Base-by-base conservation (phyloP, 1,140 invertebrate genomes). In the Ptiloglossa arizonensis region DNA sequence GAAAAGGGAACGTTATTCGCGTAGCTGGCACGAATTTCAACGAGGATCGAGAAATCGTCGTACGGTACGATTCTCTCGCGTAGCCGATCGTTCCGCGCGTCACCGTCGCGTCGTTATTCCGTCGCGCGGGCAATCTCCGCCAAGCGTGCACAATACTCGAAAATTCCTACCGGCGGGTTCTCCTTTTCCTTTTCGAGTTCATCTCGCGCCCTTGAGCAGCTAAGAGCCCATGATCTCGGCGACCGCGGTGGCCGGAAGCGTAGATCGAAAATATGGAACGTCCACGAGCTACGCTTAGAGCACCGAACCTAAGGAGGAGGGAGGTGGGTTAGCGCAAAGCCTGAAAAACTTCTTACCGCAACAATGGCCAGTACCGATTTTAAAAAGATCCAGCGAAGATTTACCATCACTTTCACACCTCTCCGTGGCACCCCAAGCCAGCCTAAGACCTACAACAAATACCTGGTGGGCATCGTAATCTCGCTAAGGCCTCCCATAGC, bases 371-470 rank as follows among this genome's bases (percentile, higher is more conserved):
- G 83, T 80, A 86, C 70, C 86, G 89, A 91, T 91, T 91, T 90
- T 86, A 87, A 90, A 92, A 90, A 90, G 88, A 92, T 89, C 86
- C 86, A 84, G 59, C 66, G 86, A 89, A 87, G 89, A 89, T 91
- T 91, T 91, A 86, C 85, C 89, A 82, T 87, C 85, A 85, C 86
- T 89, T 91, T 92, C 90, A 91, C 91, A 89, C 91, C 90, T 90
- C 87, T 87, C 83, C 83, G 70, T 85, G 86, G 86, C 82, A 87
- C 82, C 87, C 86, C 81, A 83, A n/a, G 76, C 82, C 67, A 13
- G 63, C 41, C 74, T 88, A 88, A 88, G 86, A 90, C 82, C 83
- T 83, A 90, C 86, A 87, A 91, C 87, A 90, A 90, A 91, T 91
- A 90, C 90, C 91, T 89, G 88, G 84, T 76, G 86, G 82, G 83